Percentiles rank a stretch among this genome's conserved stretches.
These are phyloP conservation scores for Prietella phreatophila DNA, from an alignment of 2,113 vertebrate species.

Conservation along the genomic window DNA sequence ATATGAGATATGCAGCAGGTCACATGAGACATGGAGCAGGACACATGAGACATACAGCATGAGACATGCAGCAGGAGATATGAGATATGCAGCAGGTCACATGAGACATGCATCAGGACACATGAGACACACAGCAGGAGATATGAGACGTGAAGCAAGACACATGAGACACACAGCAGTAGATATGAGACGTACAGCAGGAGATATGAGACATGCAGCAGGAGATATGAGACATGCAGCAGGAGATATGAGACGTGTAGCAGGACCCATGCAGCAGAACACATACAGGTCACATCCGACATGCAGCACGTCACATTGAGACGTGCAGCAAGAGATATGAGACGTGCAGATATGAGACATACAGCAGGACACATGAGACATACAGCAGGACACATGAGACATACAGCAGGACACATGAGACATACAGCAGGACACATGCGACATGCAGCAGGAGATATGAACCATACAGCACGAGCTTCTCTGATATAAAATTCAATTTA, in stretches of 20 bases:
- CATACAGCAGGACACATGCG: not conserved
- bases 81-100: not conserved
- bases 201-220: not conserved
- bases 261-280: not conserved
- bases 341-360: not conserved
- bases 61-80: not conserved
- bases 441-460: not conserved
- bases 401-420: not conserved
- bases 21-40: not conserved
- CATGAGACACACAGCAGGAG: not conserved
- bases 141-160: not conserved
- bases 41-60: not conserved
- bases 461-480: not conserved
- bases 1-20: not conserved
- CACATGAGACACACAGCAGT: too few relatives aligned
- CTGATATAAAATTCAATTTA: constrained; percentile 3
- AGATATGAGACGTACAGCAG: not conserved
- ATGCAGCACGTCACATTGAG: not conserved
- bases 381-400: not conserved
- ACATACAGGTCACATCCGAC: not conserved
- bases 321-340: too few relatives aligned
- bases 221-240: not conserved
- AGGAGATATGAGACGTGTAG: not conserved
- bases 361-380: not conserved
- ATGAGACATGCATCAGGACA: not conserved